These are phyloP conservation scores for Capreolus pygargus DNA, from an alignment of 2,113 vertebrate species.

Conservation along the genomic window DNA sequence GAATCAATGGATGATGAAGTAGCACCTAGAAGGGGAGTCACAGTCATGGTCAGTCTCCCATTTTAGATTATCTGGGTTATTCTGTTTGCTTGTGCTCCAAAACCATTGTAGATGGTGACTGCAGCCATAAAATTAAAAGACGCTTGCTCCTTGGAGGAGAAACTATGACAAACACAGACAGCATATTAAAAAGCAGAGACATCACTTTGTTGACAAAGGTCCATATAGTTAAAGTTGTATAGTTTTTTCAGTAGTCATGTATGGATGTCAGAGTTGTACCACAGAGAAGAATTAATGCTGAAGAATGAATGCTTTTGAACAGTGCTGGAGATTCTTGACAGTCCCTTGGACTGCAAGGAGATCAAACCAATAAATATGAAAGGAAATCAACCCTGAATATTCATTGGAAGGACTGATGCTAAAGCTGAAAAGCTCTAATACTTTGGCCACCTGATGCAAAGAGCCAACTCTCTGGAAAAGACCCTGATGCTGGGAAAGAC, in stretches of 20 bases:
- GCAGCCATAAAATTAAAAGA: background rate
- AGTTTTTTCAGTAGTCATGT: background rate
- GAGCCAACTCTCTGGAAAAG: background rate
- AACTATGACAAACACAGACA: background rate
- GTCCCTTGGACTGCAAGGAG: background rate
- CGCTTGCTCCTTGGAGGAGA: background rate
- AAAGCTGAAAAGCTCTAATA: background rate
- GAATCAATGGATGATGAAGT: background rate
- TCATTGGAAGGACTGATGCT: background rate
- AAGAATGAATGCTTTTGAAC: background rate
- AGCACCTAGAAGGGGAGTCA: background rate
- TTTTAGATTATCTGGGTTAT: background rate
- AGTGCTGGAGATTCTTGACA: background rate
- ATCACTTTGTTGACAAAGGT: background rate
- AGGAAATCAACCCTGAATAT: background rate
- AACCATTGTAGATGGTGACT: background rate
- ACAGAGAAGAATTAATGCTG: background rate
- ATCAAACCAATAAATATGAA: background rate
- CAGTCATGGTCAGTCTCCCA: background rate
- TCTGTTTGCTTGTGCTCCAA: background rate
- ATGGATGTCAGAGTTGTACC: background rate
- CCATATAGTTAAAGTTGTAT: background rate
- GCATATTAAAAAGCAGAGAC: background rate
- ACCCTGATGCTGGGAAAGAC: background rate
- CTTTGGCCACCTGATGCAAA: background rate